Percentiles rank a stretch among this genome's conserved stretches.
Conservation (phyloP, 2,797 vertebrate genomes). For the Linurgus olivaceus region DNA sequence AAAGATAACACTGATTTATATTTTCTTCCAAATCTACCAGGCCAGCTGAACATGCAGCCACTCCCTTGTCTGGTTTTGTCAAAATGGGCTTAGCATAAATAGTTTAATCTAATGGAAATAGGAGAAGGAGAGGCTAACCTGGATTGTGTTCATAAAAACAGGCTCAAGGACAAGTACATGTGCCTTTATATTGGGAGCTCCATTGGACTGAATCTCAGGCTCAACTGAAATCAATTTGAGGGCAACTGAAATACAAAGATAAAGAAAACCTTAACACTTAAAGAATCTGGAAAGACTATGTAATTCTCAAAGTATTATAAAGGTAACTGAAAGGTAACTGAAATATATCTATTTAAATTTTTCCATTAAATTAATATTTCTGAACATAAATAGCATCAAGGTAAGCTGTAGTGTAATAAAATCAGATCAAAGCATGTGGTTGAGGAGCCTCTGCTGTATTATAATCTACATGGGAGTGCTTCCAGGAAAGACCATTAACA, state of each 20-base stretch:
- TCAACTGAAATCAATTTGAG: background rate
- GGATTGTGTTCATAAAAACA: background rate
- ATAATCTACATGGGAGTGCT: background rate
- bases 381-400: background rate
- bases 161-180: background rate
- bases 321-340: background rate
- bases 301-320: background rate
- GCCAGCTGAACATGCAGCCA: background rate
- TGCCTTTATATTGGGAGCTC: background rate
- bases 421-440: background rate
- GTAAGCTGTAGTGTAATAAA: background rate
- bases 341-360: background rate
- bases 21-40: background rate
- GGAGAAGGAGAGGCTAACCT: background rate
- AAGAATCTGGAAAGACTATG: background rate
- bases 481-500: background rate
- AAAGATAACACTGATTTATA: background rate
- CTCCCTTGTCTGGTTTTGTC: background rate
- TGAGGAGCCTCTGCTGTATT: background rate
- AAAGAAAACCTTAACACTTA: background rate
- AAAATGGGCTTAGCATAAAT: background rate
- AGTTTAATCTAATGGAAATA: background rate
- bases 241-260: background rate
- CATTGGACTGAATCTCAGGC: background rate
- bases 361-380: background rate